Evolutionary conservation across 2,113 vertebrate genomes (phyloP), one percentile per base, ranked within the genome.

Genomic region (Isurus oxyrinchus): DNA sequence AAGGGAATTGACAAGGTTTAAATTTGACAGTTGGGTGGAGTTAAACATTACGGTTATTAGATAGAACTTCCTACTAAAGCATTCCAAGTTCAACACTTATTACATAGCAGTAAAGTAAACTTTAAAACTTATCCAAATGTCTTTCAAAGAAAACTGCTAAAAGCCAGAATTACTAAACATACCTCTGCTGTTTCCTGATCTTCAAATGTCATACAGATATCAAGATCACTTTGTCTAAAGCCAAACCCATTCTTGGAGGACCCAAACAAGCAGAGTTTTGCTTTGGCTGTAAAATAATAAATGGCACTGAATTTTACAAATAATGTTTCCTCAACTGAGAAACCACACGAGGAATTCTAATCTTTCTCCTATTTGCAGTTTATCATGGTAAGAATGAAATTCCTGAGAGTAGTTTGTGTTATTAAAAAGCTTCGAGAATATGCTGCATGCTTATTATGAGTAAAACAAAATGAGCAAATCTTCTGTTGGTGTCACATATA

Each of bases 181-280:
- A 99, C 99, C 97, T 99, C 98, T 96, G 98, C 98, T 95, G 98
- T 98, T 96, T 99, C 98, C 96, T 97, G 97, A 7, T 99, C 99
- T 96, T 99, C 98, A 96, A 99, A 97, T 40, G 98, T 99, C 99
- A 99, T 99, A 97, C 99, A 99, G 96, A 99, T 98, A 97, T 99
- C 99, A 14, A 99, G 98, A 97, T 99, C 99, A 97, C 99, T 99
- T 97, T 99, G 98, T 97, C 98, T 98, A 97, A 99, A 99, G 66
- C 99, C 99, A 98, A 99, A 99, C 84, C 99, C 99, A 97, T 99
- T 99, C 98, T 98, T 99, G 96, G 99, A 99, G 5, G 99, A 99
- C 84, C 99, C 99, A 98, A 99, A 99, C 59, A 99, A 98, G 96
- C 98, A 98, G 96, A 99, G 97, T 96, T 97, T 98, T 88, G 99